Percentiles rank a stretch among this genome's conserved stretches.
Conservation (phyloP, 1,140 invertebrate genomes). For the Leptopilina clavipes region DNA sequence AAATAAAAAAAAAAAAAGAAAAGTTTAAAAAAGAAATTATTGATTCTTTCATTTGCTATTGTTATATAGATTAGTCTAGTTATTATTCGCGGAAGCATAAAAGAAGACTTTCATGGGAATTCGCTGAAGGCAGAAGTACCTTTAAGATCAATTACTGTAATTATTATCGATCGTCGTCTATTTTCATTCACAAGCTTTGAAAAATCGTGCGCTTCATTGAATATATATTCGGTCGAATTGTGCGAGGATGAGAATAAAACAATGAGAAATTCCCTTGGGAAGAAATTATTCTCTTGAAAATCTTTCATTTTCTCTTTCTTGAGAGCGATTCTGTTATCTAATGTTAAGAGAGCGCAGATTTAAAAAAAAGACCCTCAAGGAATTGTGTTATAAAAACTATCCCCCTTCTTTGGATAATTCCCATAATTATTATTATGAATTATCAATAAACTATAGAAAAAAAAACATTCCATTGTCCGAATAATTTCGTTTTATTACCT, state of each 20-base stretch:
- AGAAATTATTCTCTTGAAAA: constrained; percentile 21
- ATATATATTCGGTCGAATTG: not conserved
- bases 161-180: constrained; percentile 25
- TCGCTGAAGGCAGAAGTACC: constrained; percentile 6
- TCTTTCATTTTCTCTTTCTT: not conserved
- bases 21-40: not conserved
- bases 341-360: too few species aligned
- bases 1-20: not conserved
- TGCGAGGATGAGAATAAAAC: not conserved
- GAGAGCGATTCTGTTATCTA: too few species aligned
- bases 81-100: not conserved
- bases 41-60: not conserved
- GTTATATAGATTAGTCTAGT: constrained; percentile 10
- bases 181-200: constrained; percentile 1
- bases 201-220: constrained; percentile 10
- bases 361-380: too few species aligned
- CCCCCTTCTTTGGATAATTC: too few species aligned
- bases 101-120: constrained; percentile 27
- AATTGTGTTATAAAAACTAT: too few species aligned
- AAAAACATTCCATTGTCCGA: too few species aligned
- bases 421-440: too few species aligned
- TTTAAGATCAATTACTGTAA: constrained; percentile 23
- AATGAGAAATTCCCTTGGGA: constrained; percentile 20
- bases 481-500: too few species aligned
- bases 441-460: too few species aligned